A percentile compares a stretch with the other conserved stretches of the same genome.
These are phyloP conservation scores for Drosophila kepulauana DNA, from an alignment of 1,140 invertebrate species.

Conservation along the genomic window DNA sequence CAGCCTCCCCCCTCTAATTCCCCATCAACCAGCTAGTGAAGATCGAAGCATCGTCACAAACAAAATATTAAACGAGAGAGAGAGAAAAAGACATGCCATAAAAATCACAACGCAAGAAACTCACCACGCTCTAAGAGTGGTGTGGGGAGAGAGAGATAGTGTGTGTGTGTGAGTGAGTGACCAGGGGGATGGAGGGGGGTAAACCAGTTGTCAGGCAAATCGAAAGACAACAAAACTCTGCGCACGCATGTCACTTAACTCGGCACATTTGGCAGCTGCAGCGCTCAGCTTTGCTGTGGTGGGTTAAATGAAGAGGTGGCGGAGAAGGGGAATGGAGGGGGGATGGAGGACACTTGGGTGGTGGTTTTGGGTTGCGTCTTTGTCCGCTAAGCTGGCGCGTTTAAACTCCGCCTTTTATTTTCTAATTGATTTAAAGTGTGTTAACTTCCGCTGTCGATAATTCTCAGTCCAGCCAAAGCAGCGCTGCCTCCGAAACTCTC, in stretches of 20 bases:
- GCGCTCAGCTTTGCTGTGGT: background rate
- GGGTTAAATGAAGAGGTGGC: no score
- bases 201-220: slow-evolving; percentile 55
- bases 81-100: slow-evolving; percentile 58
- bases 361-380: slow-evolving; percentile 41
- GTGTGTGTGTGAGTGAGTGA: background rate
- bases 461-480: slow-evolving; percentile 66
- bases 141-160: no score
- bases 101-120: slow-evolving; percentile 58
- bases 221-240: slow-evolving; percentile 49
- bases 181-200: background rate
- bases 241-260: slow-evolving; percentile 54
- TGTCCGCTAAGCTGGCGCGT: slow-evolving; percentile 63
- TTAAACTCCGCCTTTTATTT: slow-evolving; percentile 84
- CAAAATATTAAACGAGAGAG: slow-evolving; percentile 36
- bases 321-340: background rate
- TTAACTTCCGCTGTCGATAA: slow-evolving; percentile 84
- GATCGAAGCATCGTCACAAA: slow-evolving; percentile 24
- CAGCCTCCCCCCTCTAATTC: background rate
- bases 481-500: background rate
- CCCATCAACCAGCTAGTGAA: background rate
- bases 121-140: slow-evolving; percentile 53
- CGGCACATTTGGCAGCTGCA: slow-evolving; percentile 14
- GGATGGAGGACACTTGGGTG: slow-evolving; percentile 27
- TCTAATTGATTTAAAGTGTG: slow-evolving; percentile 84